Conservation (phyloP, 2,888 invertebrate species). For the Caenorhabditis afra region DNA sequence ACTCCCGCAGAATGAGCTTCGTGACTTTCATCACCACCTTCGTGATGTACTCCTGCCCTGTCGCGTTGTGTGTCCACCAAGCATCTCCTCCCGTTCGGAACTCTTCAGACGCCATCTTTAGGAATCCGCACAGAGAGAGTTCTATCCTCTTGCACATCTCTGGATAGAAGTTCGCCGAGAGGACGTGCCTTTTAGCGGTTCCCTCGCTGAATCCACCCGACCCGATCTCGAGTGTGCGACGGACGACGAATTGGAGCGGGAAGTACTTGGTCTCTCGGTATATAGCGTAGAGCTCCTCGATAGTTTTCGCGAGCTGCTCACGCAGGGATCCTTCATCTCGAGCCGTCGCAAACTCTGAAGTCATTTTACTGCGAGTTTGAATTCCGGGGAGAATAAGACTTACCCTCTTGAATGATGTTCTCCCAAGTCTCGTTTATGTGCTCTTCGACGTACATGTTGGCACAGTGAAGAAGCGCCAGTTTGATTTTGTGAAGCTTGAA, state of each 20-base stretch:
- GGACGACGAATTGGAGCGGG: slow-evolving; percentile 71
- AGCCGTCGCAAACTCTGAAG: slow-evolving; percentile 35
- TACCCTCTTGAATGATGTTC: slow-evolving; percentile 85
- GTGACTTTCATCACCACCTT: slow-evolving; percentile 57
- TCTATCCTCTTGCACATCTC: slow-evolving; percentile 61
- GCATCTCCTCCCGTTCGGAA: slow-evolving; percentile 70
- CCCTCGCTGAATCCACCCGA: slow-evolving; percentile 45
- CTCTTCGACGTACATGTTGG: slow-evolving; percentile 91
- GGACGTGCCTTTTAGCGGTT: slow-evolving; percentile 17
- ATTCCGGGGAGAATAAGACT: background rate
- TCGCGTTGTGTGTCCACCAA: slow-evolving; percentile 72
- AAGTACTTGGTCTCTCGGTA: slow-evolving; percentile 68
- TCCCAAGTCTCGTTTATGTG: slow-evolving; percentile 94
- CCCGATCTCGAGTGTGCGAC: slow-evolving; percentile 66
- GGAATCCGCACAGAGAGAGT: slow-evolving; percentile 59
- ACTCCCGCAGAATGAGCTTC: slow-evolving; percentile 44
- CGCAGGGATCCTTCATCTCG: slow-evolving; percentile 33
- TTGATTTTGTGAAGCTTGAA: slow-evolving; percentile 86
- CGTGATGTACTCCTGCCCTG: slow-evolving; percentile 70
- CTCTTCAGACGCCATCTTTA: slow-evolving; percentile 66
- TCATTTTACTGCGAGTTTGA: too few species aligned
- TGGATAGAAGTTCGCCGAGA: slow-evolving; percentile 57
- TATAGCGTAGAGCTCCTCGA: slow-evolving; percentile 57
- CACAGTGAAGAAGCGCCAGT: slow-evolving; percentile 94
- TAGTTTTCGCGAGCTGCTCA: slow-evolving; percentile 34